A percentile compares a stretch with the other conserved stretches of the same genome.
Evolutionary conservation across 2,888 invertebrate genomes (phyloP).

Genomic region (Mamestra brassicae): DNA sequence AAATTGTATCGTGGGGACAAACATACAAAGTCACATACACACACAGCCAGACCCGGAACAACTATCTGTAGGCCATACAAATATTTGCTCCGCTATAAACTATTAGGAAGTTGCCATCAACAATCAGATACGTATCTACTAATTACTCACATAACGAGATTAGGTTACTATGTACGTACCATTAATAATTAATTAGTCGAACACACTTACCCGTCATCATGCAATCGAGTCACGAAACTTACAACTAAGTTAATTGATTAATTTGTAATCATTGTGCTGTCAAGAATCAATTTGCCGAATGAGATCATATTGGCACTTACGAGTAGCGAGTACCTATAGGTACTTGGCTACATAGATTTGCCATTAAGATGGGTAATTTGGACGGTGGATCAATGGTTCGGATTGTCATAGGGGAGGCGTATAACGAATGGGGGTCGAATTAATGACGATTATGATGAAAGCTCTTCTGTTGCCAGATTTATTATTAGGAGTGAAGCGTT

Average conservation of each 20-base stretch:
- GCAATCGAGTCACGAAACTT: constrained; percentile 61
- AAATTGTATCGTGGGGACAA: too few relatives aligned
- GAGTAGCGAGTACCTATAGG: not conserved
- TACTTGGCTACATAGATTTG: constrained; percentile 34
- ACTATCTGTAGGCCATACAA: too few relatives aligned
- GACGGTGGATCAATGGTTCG: constrained; percentile 9
- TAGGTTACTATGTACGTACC: constrained; percentile 57
- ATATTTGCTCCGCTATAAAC: not conserved
- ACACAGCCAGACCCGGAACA: too few relatives aligned
- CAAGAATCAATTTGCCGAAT: constrained; percentile 58
- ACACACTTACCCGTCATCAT: constrained; percentile 57
- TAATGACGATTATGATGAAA: too few relatives aligned
- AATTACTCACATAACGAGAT: constrained; percentile 62
- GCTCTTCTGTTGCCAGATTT: too few relatives aligned
- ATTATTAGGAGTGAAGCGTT: too few relatives aligned
- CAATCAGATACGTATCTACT: constrained; percentile 50
- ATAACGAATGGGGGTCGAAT: too few relatives aligned
- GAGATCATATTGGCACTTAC: constrained; percentile 55
- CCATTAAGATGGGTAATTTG: constrained; percentile 29
- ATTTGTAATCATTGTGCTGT: constrained; percentile 61
- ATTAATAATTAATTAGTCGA: constrained; percentile 66
- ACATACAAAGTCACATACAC: too few relatives aligned
- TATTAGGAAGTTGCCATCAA: constrained; percentile 43
- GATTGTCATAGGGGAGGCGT: not conserved
- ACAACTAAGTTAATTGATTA: constrained; percentile 64